A percentile compares a stretch with the other conserved stretches of the same genome.
Evolutionary conservation across 2,113 vertebrate species (phyloP).

Genomic region (Heterocephalus glaber): DNA sequence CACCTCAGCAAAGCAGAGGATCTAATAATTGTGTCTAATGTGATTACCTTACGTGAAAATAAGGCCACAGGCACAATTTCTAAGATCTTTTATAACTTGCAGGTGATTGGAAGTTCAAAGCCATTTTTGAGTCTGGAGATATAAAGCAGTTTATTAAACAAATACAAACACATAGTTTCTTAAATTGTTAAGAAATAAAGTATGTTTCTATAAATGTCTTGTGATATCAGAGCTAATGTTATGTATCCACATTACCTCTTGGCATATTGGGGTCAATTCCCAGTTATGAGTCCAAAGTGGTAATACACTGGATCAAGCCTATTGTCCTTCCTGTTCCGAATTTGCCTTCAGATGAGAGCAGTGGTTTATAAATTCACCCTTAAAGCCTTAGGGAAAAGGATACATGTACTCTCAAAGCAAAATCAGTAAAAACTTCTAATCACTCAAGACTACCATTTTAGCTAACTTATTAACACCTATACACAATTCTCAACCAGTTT

Average conservation of each 20-base stretch:
- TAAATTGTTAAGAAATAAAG: slow-evolving; percentile 52
- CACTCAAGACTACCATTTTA: slow-evolving; percentile 40
- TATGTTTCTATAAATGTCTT: slow-evolving; percentile 27
- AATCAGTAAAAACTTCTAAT: slow-evolving; percentile 57
- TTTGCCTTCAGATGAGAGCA: not conserved
- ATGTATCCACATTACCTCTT: slow-evolving; percentile 17
- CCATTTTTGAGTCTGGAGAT: not conserved
- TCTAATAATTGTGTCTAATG: slow-evolving; percentile 38
- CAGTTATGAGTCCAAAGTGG: slow-evolving; percentile 15
- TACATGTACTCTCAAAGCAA: slow-evolving; percentile 32
- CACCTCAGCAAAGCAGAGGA: slow-evolving; percentile 30
- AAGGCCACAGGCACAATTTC: not conserved
- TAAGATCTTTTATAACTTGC: slow-evolving; percentile 53
- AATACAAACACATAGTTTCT: slow-evolving; percentile 13
- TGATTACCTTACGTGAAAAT: slow-evolving; percentile 33
- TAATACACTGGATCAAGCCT: not conserved
- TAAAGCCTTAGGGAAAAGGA: slow-evolving; percentile 21
- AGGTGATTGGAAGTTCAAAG: slow-evolving; percentile 50
- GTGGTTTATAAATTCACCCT: not conserved
- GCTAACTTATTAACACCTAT: not conserved
- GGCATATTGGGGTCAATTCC: slow-evolving; percentile 10
- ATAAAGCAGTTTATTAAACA: slow-evolving; percentile 53
- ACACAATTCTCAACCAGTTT: not conserved
- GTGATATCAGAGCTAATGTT: slow-evolving; percentile 34
- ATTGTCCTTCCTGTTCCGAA: slow-evolving; percentile 26